phyloP scores from a whole-genome alignment of 2,113 vertebrate species.

The Melierax canorus region DNA sequence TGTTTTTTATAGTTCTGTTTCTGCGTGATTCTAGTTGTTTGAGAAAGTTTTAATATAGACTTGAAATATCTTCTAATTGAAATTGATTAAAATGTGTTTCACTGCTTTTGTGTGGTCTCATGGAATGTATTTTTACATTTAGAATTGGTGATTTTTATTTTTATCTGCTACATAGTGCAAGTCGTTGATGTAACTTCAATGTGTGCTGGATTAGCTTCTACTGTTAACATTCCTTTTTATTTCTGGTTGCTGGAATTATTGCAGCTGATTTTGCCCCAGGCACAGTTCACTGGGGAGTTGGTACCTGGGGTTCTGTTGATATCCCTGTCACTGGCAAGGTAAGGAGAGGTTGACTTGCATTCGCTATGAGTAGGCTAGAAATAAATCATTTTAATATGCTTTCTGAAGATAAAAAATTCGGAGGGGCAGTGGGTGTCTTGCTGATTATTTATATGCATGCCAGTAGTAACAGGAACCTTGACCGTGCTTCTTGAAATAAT shows the following conservation, averaged over 20 bases:
- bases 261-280: slow-evolving; percentile 84
- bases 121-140: neutral
- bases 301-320: slow-evolving; percentile 86
- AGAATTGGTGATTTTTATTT: neutral
- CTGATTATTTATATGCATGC: slow-evolving; percentile 17
- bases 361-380: slow-evolving; percentile 34
- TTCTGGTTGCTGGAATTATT: slow-evolving; percentile 80
- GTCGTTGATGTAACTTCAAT: neutral
- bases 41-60: neutral
- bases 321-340: slow-evolving; percentile 84
- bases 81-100: neutral
- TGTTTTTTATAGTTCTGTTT: neutral
- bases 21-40: neutral
- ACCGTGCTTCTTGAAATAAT: neutral
- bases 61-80: neutral
- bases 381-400: slow-evolving; percentile 55
- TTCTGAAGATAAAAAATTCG: slow-evolving; percentile 49
- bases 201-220: slow-evolving; percentile 31
- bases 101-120: neutral
- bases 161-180: neutral
- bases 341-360: slow-evolving; percentile 57
- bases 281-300: slow-evolving; percentile 77
- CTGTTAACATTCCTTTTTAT: slow-evolving; percentile 57
- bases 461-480: neutral
- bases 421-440: neutral